These are phyloP conservation scores for Tanaodytes sp. DNA, from an alignment of 2,888 invertebrate genomes.

Conservation along the genomic window DNA sequence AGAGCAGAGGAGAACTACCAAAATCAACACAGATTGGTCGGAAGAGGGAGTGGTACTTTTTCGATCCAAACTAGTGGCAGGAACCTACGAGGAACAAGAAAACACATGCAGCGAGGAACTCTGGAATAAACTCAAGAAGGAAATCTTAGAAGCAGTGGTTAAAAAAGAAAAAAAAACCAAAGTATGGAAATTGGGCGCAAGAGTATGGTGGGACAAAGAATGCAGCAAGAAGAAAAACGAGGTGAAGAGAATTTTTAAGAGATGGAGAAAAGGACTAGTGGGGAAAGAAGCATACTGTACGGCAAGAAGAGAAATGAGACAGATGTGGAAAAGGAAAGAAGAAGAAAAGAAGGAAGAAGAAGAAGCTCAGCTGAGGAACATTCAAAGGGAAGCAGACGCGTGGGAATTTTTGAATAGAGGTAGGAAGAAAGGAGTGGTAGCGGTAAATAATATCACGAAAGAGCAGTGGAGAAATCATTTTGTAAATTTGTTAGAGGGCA, in stretches of 20 bases:
- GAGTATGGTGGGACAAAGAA: neutral
- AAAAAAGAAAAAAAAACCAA: neutral
- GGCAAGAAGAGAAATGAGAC: neutral
- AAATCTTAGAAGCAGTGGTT: neutral
- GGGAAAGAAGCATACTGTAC: neutral
- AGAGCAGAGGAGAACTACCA: slow-evolving; percentile 1
- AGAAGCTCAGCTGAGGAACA: slow-evolving; percentile 1
- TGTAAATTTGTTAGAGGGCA: neutral
- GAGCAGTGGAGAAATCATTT: slow-evolving; percentile 1
- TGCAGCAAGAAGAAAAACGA: neutral
- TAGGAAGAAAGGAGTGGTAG: neutral
- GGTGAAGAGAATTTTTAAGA: neutral
- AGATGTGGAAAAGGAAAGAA: neutral
- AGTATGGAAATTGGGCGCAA: neutral
- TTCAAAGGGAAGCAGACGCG: neutral
- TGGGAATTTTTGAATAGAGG: slow-evolving; percentile 2
- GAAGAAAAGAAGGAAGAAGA: neutral
- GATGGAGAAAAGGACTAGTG: slow-evolving; percentile 2
- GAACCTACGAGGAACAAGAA: neutral
- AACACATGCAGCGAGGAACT: neutral
- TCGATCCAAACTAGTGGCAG: neutral
- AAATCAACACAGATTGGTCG: slow-evolving; percentile 1
- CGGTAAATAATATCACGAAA: neutral
- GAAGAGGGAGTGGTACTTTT: slow-evolving; percentile 3
- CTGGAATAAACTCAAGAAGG: slow-evolving; percentile 7